Percentiles rank a stretch among this genome's conserved stretches.
Conservation (phyloP, 2,797 vertebrate species). For the Toxotes lorentzi region DNA sequence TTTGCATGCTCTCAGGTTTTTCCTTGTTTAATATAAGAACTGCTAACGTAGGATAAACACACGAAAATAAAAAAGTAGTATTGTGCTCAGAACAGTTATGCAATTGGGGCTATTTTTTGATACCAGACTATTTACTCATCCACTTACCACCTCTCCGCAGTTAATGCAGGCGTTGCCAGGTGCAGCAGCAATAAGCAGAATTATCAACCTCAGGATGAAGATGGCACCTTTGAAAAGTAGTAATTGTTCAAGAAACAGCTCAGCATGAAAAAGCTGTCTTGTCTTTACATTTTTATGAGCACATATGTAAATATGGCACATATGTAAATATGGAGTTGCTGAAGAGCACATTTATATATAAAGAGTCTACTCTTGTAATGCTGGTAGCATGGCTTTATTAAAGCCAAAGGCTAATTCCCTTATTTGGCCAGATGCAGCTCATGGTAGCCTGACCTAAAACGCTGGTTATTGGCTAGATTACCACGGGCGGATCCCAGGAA, state of each 20-base stretch:
- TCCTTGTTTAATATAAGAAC: background rate
- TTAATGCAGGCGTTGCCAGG: conserved; percentile 24
- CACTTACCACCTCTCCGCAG: conserved; percentile 32
- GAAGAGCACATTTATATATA: background rate
- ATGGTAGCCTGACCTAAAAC: conserved; percentile 54
- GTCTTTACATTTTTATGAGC: background rate
- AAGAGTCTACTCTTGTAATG: background rate
- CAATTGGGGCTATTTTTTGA: conserved; percentile 51
- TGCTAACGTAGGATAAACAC: background rate
- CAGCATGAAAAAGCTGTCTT: background rate
- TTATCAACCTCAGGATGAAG: background rate
- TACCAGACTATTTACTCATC: conserved; percentile 40
- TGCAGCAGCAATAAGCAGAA: conserved; percentile 11
- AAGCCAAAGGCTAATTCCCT: conserved; percentile 38
- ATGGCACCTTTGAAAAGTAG: background rate
- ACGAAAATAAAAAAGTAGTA: conserved; percentile 14
- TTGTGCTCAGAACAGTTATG: conserved; percentile 39
- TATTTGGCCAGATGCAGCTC: conserved; percentile 50
- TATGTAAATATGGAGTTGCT: background rate
- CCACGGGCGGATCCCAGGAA: conserved; percentile 70
- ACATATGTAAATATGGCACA: background rate
- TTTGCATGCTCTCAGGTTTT: background rate
- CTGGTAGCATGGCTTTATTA: background rate
- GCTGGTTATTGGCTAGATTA: conserved; percentile 60
- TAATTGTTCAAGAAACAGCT: background rate